Base-by-base conservation (phyloP, 23 tunicate genomes). In the Botrylloides violaceus region DNA sequence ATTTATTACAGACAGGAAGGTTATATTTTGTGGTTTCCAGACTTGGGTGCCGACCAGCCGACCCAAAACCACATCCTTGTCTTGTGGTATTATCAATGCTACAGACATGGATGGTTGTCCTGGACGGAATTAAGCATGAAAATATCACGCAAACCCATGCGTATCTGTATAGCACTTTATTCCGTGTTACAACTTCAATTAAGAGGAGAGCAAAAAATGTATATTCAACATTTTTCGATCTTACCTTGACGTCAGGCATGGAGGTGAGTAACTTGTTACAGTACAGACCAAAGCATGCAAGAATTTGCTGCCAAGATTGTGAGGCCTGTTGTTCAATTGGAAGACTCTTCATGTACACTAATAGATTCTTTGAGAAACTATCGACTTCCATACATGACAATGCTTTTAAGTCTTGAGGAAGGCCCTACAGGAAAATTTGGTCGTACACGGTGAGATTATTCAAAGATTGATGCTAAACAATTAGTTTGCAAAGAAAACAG, bases 261-360 rank as follows among this genome's bases (percentile, higher is more conserved):
- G 37, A n/a, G 28, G 20, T 43, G 28, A 37, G 57, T 0, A 68
- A 6, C 37, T 37, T 68, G 26, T 9, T 28, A 22, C 74, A 68
- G 29, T 35, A 68, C 15, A 25, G 3, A 9, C 57, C 57, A 22
- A 34, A 68, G 1, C 58, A 24, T 30, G 26, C 24, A 29, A 75
- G 33, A 31, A 61, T 7, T 61, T 75, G 79, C 37, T 75, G 79
- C 79, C 79, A 75, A 3, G 35, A 30, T 26, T 28, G 35, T 35
- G 48, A 23, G 5, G 58, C 22, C 1, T 68, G n/a, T 22, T 49
- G 26, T 28, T 47, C 55, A 4, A 58, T 31, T 19, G 61, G 1
- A 58, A 75, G 22, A 36, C 64, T 29, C 15, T 18, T 20, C 33
- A 75, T 61, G 71, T 47, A 75, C 29, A 24, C 43, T n/a, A 66